These are phyloP conservation scores for Oikopleura albicans DNA, from an alignment of 23 tunicate genomes.

Conservation along the genomic window DNA sequence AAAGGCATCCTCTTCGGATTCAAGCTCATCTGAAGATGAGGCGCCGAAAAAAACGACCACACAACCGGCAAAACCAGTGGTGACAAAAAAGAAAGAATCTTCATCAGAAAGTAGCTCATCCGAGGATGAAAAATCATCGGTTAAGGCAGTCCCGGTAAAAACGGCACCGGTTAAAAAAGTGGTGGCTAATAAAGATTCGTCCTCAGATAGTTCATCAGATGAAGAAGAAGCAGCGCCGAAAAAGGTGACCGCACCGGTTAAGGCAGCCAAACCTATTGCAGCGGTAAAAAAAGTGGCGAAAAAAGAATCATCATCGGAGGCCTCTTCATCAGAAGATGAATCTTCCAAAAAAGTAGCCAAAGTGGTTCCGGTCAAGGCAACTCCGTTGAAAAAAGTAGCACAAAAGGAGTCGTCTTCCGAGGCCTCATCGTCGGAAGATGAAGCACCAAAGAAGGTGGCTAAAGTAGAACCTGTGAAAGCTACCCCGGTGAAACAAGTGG, in stretches of 20 bases:
- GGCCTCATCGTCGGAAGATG: not conserved
- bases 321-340: not conserved
- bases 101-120: not conserved
- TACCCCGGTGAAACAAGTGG: not conserved
- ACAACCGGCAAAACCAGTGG: not conserved
- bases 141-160: not conserved
- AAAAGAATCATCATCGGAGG: not conserved
- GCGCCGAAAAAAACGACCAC: not conserved
- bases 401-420: not conserved
- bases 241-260: not conserved
- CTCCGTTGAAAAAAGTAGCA: not conserved
- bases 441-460: not conserved
- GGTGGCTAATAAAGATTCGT: not conserved
- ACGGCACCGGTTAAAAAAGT: not conserved
- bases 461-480: not conserved
- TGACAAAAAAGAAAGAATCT: not conserved
- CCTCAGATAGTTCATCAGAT: not conserved
- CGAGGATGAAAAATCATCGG: not conserved
- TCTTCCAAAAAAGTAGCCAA: not conserved
- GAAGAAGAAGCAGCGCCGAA: not conserved
- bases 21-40: not conserved
- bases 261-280: not conserved
- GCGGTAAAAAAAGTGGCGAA: not conserved
- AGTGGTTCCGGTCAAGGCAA: not conserved
- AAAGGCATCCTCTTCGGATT: not conserved